Evolutionary conservation across 2,888 invertebrate genomes (phyloP).

Genomic region (Disparrhopalites patrizii): DNA sequence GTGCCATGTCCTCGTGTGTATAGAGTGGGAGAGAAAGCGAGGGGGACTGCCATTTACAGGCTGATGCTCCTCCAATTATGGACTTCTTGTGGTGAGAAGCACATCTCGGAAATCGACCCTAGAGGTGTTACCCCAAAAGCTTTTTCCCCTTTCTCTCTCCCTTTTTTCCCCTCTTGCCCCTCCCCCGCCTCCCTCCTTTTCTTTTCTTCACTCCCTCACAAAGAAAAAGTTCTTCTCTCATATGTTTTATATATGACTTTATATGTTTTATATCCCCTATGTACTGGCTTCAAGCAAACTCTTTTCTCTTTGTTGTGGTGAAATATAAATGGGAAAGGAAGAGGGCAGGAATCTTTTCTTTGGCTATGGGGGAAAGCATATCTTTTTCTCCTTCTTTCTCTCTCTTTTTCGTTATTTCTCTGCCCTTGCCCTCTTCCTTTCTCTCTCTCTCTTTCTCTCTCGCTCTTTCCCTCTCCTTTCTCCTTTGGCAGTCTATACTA

Average conservation of each 20-base stretch:
- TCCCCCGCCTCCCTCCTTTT: slow-evolving; percentile 12
- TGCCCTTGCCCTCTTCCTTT: slow-evolving; percentile 21
- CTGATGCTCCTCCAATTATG: slow-evolving; percentile 46
- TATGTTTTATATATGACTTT: no score
- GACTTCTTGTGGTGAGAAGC: slow-evolving; percentile 45
- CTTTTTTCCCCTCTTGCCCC: no score
- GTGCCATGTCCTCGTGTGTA: background rate
- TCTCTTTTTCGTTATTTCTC: slow-evolving; percentile 16
- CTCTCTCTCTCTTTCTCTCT: slow-evolving; percentile 19
- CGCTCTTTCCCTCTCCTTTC: background rate
- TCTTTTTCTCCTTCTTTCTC: background rate
- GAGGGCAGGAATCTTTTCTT: no score
- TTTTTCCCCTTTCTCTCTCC: slow-evolving; percentile 33
- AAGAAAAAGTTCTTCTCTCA: no score
- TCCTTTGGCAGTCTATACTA: background rate
- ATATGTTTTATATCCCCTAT: no score
- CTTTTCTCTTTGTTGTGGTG: no score
- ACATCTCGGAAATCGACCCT: slow-evolving; percentile 38
- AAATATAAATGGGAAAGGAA: no score
- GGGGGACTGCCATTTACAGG: slow-evolving; percentile 42
- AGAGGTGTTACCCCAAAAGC: slow-evolving; percentile 43
- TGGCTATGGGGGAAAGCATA: no score
- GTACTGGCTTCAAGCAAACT: no score
- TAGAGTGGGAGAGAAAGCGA: slow-evolving; percentile 27
- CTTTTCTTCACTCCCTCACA: no score